Conservation (phyloP, 2,113 vertebrate genomes). For the Pipa parva region DNA sequence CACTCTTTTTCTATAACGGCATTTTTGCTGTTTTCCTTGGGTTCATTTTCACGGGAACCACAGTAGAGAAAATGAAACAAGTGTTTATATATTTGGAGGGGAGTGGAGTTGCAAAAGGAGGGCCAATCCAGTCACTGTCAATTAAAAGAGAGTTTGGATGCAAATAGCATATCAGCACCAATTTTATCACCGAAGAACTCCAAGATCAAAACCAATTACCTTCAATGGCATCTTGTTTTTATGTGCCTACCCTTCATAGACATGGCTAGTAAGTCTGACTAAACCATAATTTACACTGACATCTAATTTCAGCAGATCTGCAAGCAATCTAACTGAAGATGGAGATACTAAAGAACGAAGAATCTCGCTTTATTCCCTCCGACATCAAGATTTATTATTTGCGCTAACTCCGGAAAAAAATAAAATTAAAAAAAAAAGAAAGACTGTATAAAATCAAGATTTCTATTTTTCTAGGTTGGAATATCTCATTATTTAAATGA, state of each 20-base stretch:
- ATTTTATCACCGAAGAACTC: constrained; percentile 74
- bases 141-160: constrained; percentile 67
- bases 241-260: constrained; percentile 66
- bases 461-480: constrained; percentile 50
- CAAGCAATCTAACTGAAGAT: constrained; percentile 72
- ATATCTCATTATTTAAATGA: constrained; percentile 64
- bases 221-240: constrained; percentile 74
- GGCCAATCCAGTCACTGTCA: constrained; percentile 56
- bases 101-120: constrained; percentile 6
- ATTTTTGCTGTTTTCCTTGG: background rate
- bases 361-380: constrained; percentile 63
- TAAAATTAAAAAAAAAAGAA: too few species aligned
- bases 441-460: constrained; percentile 50
- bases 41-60: background rate
- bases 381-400: constrained; percentile 69
- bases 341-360: constrained; percentile 62
- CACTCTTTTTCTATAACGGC: background rate
- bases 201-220: constrained; percentile 82
- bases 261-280: constrained; percentile 64
- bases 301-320: constrained; percentile 86
- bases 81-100: constrained; percentile 23
- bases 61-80: constrained; percentile 21
- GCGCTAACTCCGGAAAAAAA: constrained; percentile 57
- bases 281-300: constrained; percentile 86
- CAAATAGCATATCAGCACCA: constrained; percentile 81